A percentile compares a stretch with the other conserved stretches of the same genome.
Conservation (phyloP, 2,888 invertebrate species). For the Mesorhabditis belari region DNA sequence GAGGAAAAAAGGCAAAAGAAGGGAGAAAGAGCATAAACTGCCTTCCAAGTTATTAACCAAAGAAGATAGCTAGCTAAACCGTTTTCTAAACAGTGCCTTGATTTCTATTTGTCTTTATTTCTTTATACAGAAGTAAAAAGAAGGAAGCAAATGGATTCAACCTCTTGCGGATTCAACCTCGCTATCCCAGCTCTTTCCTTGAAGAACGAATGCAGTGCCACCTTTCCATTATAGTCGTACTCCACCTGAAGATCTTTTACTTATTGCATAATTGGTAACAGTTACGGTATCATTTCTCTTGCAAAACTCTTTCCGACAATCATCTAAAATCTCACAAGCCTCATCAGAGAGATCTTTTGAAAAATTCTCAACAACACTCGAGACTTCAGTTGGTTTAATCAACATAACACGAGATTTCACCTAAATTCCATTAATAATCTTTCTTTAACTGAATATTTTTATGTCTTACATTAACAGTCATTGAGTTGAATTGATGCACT, state of each 20-base stretch:
- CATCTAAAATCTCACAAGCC: conserved; percentile 15
- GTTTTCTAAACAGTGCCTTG: too few species aligned
- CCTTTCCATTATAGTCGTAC: conserved; percentile 13
- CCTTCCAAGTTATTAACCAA: too few species aligned
- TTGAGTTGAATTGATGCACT: not conserved
- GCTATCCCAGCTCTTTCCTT: conserved; percentile 21
- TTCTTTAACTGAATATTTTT: not conserved
- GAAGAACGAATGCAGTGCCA: conserved; percentile 12
- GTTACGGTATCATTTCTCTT: conserved; percentile 12
- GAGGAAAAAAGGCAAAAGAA: too few species aligned
- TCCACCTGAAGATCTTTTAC: conserved; percentile 12
- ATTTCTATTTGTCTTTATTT: too few species aligned
- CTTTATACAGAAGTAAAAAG: too few species aligned
- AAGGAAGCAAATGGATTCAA: too few species aligned
- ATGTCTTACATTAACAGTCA: not conserved
- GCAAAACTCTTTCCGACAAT: conserved; percentile 17
- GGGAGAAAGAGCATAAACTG: too few species aligned
- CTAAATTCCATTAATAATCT: conserved; percentile 10
- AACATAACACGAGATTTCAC: conserved; percentile 21
- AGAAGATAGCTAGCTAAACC: too few species aligned
- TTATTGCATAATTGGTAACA: not conserved
- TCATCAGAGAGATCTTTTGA: conserved; percentile 23
- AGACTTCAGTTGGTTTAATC: conserved; percentile 8
- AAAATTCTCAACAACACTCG: conserved; percentile 16
- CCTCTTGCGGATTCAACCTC: conserved; percentile 14